Percentiles rank a stretch among this genome's conserved stretches.
Evolutionary conservation across 2,888 invertebrate genomes (phyloP).

Genomic region (Julus scandinavius): DNA sequence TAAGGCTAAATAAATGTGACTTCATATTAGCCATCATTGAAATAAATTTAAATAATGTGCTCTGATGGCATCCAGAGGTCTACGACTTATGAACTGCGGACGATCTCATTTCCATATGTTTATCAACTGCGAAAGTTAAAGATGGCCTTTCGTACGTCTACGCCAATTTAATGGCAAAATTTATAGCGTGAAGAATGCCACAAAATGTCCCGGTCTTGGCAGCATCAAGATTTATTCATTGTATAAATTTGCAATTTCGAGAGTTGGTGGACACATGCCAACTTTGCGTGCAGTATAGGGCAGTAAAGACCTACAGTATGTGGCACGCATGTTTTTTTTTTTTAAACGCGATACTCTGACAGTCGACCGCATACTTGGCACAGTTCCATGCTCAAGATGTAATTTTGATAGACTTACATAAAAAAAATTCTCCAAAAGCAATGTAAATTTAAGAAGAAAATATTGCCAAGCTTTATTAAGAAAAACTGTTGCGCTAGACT

Average conservation of each 20-base stretch:
- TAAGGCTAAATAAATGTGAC: conserved; percentile 36
- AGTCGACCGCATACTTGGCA: neutral
- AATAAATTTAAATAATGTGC: conserved; percentile 16
- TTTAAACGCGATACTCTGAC: neutral
- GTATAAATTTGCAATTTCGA: conserved; percentile 42
- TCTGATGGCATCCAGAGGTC: conserved; percentile 13
- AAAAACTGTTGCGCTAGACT: neutral
- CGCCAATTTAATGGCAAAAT: conserved; percentile 31
- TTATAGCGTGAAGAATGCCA: conserved; percentile 20
- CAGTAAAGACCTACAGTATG: neutral
- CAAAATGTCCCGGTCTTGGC: conserved; percentile 6
- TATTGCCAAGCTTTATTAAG: neutral
- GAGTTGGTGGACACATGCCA: conserved; percentile 26
- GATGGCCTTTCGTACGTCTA: conserved; percentile 15
- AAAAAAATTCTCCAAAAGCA: neutral
- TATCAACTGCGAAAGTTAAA: conserved; percentile 8
- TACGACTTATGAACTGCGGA: conserved; percentile 21
- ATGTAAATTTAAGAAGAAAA: neutral
- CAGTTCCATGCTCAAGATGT: neutral
- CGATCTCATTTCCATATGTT: conserved; percentile 30
- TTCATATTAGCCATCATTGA: conserved; percentile 1
- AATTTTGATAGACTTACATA: neutral
- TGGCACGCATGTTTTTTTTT: neutral
- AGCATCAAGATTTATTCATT: conserved; percentile 22
- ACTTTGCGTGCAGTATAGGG: neutral